Evolutionary conservation across 2,113 vertebrate genomes (phyloP).

Genomic region (Choloepus hoffmanni): DNA sequence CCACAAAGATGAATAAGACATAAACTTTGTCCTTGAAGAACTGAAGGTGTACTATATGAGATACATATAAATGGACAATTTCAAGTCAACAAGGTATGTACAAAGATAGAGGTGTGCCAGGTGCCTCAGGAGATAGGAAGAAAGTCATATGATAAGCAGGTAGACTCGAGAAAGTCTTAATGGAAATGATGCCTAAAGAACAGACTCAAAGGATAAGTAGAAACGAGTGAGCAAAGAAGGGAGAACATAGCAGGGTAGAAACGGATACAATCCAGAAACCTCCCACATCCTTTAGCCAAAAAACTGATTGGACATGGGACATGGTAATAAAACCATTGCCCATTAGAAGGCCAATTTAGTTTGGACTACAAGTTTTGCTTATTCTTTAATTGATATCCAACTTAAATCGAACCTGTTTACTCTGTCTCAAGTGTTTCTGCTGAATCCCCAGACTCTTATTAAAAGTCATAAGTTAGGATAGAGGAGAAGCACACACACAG

Average conservation of each 20-base stretch:
- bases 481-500: too few relatives aligned
- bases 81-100: not conserved
- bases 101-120: not conserved
- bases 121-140: not conserved
- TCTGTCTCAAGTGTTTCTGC: not conserved
- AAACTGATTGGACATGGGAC: accelerated
- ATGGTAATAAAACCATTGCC: not conserved
- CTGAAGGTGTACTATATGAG: not conserved
- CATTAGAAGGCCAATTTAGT: not conserved
- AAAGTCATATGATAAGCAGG: not conserved
- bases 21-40: not conserved
- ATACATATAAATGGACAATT: not conserved
- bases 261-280: not conserved
- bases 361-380: not conserved
- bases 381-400: not conserved
- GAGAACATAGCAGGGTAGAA: not conserved
- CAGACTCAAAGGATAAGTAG: not conserved
- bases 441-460: not conserved
- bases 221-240: not conserved
- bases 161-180: not conserved
- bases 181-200: not conserved
- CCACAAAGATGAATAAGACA: not conserved
- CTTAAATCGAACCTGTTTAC: not conserved
- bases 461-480: not conserved
- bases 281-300: not conserved